Conservation (phyloP, 1,140 invertebrate genomes). For the Lucilia cuprina region DNA sequence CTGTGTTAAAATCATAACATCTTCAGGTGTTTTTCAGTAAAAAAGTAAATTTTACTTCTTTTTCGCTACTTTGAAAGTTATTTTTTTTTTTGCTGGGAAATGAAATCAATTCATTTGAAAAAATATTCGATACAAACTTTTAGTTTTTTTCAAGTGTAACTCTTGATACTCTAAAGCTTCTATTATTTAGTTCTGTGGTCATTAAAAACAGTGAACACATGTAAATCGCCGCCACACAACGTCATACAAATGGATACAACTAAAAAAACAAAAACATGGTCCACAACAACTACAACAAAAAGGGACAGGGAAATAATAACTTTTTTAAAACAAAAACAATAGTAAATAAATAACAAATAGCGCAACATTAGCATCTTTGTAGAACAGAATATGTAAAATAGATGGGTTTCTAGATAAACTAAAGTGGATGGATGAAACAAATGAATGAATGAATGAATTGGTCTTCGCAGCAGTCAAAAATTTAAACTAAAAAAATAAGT, state of each 20-base stretch:
- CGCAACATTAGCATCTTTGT: neutral
- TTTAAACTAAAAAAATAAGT: neutral
- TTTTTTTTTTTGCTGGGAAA: too few relatives aligned
- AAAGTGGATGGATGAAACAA: too few relatives aligned
- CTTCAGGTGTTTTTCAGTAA: too few relatives aligned
- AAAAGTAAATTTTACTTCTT: too few relatives aligned
- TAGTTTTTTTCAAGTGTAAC: neutral
- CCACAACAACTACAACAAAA: neutral
- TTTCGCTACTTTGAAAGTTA: too few relatives aligned
- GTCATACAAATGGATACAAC: neutral
- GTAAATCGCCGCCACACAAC: neutral
- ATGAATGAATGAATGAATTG: neutral
- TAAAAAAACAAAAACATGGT: neutral
- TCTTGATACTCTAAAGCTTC: neutral
- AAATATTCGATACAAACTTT: too few relatives aligned
- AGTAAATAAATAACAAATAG: neutral
- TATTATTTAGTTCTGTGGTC: neutral
- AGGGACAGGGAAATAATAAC: neutral
- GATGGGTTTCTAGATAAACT: neutral
- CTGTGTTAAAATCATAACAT: too few relatives aligned
- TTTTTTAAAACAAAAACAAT: neutral
- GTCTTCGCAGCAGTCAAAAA: neutral
- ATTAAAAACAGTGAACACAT: neutral
- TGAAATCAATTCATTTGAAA: too few relatives aligned
- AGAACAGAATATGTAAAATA: neutral